These are phyloP conservation scores for Pachypeltis micranthus DNA, from an alignment of 1,140 invertebrate species.

Conservation along the genomic window DNA sequence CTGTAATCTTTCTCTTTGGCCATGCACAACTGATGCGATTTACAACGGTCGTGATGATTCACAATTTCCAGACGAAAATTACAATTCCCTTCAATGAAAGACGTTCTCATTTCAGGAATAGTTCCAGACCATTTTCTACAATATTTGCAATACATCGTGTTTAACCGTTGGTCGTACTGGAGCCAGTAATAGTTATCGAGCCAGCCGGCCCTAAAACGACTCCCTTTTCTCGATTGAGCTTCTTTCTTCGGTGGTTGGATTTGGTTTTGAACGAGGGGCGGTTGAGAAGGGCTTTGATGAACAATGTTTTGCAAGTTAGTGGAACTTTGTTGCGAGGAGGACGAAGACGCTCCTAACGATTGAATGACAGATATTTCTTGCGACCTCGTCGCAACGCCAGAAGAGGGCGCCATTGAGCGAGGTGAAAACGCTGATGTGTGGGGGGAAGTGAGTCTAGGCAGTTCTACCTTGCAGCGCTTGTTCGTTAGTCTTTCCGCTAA, in stretches of 20 bases:
- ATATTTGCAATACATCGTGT: slow-evolving; percentile 59
- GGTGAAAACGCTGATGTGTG: slow-evolving; percentile 23
- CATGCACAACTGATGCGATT: slow-evolving; percentile 54
- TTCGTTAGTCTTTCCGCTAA: slow-evolving; percentile 12
- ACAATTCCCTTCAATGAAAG: slow-evolving; percentile 58
- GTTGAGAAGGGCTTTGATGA: not conserved
- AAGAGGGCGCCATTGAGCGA: slow-evolving; percentile 15
- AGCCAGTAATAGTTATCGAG: slow-evolving; percentile 53
- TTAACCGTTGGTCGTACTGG: slow-evolving; percentile 49
- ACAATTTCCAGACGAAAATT: slow-evolving; percentile 63
- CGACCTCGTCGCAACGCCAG: slow-evolving; percentile 19
- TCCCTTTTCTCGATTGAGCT: slow-evolving; percentile 39
- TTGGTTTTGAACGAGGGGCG: not conserved
- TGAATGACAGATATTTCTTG: slow-evolving; percentile 40
- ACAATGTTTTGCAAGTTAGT: not conserved
- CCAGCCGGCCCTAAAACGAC: slow-evolving; percentile 52
- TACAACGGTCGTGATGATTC: slow-evolving; percentile 62
- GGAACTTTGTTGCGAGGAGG: not conserved
- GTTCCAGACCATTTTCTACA: slow-evolving; percentile 57
- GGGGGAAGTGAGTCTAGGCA: slow-evolving; percentile 24
- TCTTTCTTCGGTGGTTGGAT: not conserved
- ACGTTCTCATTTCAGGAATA: slow-evolving; percentile 54
- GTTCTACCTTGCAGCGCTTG: slow-evolving; percentile 24
- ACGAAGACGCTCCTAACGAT: slow-evolving; percentile 26
- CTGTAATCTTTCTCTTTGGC: slow-evolving; percentile 35